Evolutionary conservation across 35 echinoderm and acorn worm genomes (phyloP), one percentile per base, ranked within the genome.

Genomic region (Anneissia japonica): DNA sequence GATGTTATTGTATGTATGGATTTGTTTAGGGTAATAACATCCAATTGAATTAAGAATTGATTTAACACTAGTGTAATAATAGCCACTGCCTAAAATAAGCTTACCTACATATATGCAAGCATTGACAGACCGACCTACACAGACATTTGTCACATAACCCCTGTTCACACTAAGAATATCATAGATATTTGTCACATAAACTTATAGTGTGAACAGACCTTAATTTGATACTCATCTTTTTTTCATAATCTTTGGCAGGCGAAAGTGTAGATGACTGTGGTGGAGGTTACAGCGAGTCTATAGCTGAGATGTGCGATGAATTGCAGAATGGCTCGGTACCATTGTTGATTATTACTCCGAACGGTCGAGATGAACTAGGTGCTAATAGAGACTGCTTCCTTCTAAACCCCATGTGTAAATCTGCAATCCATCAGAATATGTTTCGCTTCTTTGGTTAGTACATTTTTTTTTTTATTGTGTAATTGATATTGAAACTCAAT

Each of bases 221-320:
- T 34, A 7, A 7, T 4, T 7, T 23, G 4, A 7, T 75, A 75
- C 35, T 35, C 9, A 38, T 23, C 13, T 13, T 31, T 77, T 32
- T 32, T 76, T 76, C 19, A 38, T 77, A 77, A 46, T 85, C 30
- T 30, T 36, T 79, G 19, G 30, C 73, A 98, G 95, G 95, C 74
- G 91, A 98, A 82, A 98, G 95, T 89, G 95, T 98, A 10, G 91
- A 98, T 82, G 95, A 98, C 78, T 98, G 91, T 46, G 91, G 91
- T 37, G 95, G 95, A 39, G 95, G 95, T 6, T 97, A 97, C 95
- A 97, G 95, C 79, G 95, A 97, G 37, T 97, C 95, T 7, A 97
- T 97, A 34, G 95, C 95, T 28, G 95, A 98, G 83, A 98, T 98
- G 95, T 98, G 95, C 83, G 91, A 98, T 84, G 95, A 98, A 75